Base-by-base conservation (phyloP, 2,888 invertebrate genomes). In the Octodonta nipae region DNA sequence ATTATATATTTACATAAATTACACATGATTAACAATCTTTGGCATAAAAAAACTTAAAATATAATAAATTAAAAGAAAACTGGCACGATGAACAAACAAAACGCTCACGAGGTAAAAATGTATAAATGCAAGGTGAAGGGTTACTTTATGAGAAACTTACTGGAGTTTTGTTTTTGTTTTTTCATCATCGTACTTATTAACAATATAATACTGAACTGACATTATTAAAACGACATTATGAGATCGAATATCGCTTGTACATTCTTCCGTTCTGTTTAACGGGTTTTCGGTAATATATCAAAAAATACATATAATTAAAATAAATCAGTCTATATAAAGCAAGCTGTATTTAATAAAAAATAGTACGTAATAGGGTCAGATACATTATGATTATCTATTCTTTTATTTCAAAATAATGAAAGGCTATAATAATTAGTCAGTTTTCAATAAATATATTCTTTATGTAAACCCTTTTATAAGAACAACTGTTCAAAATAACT, bases 1-100 rank as follows among this genome's bases (percentile, higher is more conserved):
- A 37, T 37, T 43, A 38, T 45, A 49, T 56, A 57, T 57, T 37
- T 56, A 57, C 56, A 57, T 53, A 55, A 54, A 58, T 55, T 56
- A 52, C 55, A 60, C 58, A 43, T 39, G 39, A 40, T 41, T 40
- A 43, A 43, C 43, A 43, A 43, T 44, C 59, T 60, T 60, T 60
- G 60, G 60, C 56, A 40, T 30, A 50, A 51, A 56, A 47, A 32
- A 28, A 30, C 6, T 8, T 20, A 20, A 30, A 29, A 15, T 13
- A 20, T n/a, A n/a, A n/a, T n/a, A 30, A 12, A 30, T 12, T 11
- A 22, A 20, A 30, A 20, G 13, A 20, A 22, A 22, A 22, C n/a
- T 22, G 22, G 11, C 10, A 22, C 22, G 11, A 22, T 11, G 11
- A 22, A 22, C 2, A 22, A 22, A 22, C 22, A 11, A 22, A 22